Percentiles rank a stretch among this genome's conserved stretches.
phyloP scores from a whole-genome alignment of 1,140 invertebrate species.

The Pseudachorutes palmiensis region DNA sequence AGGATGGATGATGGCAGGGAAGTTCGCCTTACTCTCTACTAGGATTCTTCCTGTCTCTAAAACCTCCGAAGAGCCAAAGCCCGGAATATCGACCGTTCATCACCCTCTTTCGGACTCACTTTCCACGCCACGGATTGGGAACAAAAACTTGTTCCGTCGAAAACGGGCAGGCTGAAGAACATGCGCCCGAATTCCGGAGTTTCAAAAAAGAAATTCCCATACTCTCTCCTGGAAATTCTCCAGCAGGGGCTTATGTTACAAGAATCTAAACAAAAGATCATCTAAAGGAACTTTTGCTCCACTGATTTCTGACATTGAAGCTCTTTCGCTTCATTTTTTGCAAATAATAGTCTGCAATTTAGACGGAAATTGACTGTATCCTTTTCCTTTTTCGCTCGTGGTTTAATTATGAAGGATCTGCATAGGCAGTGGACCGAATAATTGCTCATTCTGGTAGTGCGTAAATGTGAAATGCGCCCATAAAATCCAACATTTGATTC shows the following conservation, averaged over 20 bases:
- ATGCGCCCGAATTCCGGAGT: background rate
- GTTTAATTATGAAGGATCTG: conserved; percentile 9
- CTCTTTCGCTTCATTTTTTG: too few species aligned
- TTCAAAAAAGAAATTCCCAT: background rate
- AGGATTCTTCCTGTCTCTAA: too few species aligned
- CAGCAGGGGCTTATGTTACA: too few species aligned
- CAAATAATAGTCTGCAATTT: too few species aligned
- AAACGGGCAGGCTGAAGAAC: background rate
- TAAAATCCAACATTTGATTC: background rate
- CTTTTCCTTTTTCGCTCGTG: too few species aligned
- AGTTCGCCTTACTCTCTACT: background rate
- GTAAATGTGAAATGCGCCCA: background rate
- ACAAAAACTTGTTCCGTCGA: background rate
- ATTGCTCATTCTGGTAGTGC: background rate
- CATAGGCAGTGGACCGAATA: background rate
- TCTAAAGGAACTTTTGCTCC: too few species aligned
- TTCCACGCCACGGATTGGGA: background rate
- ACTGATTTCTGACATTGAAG: too few species aligned
- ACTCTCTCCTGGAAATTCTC: too few species aligned
- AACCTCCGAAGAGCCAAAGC: background rate
- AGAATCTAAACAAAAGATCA: too few species aligned
- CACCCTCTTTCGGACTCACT: conserved; percentile 4
- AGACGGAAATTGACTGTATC: too few species aligned
- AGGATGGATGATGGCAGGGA: background rate
- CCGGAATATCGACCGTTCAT: conserved; percentile 12